Percentiles rank a stretch among this genome's conserved stretches.
Conservation (phyloP, 1,140 invertebrate genomes). For the Euura saliciscinereae region DNA sequence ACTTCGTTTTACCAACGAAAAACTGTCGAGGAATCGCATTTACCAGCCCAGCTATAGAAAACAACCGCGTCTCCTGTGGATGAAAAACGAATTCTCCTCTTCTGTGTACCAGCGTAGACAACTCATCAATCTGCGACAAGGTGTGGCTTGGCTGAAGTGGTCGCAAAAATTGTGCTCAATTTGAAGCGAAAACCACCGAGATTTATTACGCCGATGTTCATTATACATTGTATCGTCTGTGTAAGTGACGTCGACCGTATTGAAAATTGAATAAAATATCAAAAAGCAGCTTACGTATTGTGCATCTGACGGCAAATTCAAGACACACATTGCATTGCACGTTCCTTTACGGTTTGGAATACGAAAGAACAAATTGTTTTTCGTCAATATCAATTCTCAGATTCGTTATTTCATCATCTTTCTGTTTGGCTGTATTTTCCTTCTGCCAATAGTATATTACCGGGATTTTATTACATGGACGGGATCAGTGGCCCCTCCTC, state of each 20-base stretch:
- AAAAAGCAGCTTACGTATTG: too few relatives aligned
- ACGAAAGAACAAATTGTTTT: background rate
- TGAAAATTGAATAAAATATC: too few relatives aligned
- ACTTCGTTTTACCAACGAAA: background rate
- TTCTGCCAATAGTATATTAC: background rate
- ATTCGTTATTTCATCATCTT: background rate
- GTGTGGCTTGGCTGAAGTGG: background rate
- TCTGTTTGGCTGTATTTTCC: background rate
- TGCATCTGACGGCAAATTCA: too few relatives aligned
- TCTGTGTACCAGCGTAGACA: background rate
- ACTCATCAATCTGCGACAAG: background rate
- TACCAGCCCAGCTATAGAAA: background rate
- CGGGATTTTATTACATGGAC: background rate
- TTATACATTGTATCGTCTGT: too few relatives aligned
- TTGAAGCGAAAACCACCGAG: background rate
- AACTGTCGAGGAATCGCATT: background rate
- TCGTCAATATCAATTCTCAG: background rate
- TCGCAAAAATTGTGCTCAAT: background rate
- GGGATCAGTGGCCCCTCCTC: background rate
- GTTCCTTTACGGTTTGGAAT: background rate
- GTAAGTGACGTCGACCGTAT: too few relatives aligned
- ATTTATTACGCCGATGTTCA: too few relatives aligned
- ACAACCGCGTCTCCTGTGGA: background rate
- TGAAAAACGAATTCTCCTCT: background rate
- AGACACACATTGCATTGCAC: background rate